Percentiles rank a stretch among this genome's conserved stretches.
phyloP scores from a whole-genome alignment of 2,797 vertebrate genomes.

The Neopelma chrysocephalum region DNA sequence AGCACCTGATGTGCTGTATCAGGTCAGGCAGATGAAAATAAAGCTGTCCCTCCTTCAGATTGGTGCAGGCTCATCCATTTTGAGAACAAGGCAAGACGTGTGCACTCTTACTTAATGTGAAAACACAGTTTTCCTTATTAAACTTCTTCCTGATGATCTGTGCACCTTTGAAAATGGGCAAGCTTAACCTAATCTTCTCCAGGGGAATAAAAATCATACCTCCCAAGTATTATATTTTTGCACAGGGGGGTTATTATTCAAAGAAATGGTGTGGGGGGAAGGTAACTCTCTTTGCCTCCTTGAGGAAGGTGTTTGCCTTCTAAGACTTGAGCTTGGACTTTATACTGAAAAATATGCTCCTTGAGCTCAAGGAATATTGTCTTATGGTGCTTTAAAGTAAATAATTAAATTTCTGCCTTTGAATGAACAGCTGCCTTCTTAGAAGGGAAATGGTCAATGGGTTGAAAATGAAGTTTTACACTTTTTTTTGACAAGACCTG shows the following conservation, averaged over 20 bases:
- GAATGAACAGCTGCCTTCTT: background rate
- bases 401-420: background rate
- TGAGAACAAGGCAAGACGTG: background rate
- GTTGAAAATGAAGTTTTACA: background rate
- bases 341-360: background rate
- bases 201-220: background rate
- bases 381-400: background rate
- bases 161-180: background rate
- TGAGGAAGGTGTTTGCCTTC: background rate
- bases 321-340: background rate
- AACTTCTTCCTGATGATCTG: background rate
- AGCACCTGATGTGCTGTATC: background rate
- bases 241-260: background rate
- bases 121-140: background rate
- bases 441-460: background rate
- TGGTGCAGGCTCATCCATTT: background rate
- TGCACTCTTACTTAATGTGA: background rate
- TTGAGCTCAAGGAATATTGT: background rate
- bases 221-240: background rate
- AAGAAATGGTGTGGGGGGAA: background rate
- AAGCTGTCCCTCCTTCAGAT: background rate
- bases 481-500: background rate
- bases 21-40: slow-evolving; percentile 2
- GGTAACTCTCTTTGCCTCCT: background rate
- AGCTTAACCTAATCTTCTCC: background rate